phyloP scores from a whole-genome alignment of 2,797 vertebrate species.

The Anolis apletophallus region DNA sequence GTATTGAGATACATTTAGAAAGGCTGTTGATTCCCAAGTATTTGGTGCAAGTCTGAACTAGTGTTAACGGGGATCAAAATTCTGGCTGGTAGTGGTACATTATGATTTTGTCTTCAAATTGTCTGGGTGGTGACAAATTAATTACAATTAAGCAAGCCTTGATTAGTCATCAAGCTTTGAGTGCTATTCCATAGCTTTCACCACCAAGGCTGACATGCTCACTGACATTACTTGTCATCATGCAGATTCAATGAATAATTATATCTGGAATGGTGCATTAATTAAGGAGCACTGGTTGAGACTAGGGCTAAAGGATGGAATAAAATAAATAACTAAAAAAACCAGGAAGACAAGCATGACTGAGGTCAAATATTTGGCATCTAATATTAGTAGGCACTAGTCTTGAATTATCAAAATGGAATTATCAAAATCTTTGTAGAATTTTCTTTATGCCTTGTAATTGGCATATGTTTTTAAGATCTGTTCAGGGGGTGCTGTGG shows the following conservation, averaged over 20 bases:
- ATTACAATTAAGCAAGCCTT: slow-evolving; percentile 64
- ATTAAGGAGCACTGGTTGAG: slow-evolving; percentile 23
- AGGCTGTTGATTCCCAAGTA: slow-evolving; percentile 2
- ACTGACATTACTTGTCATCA: slow-evolving; percentile 46
- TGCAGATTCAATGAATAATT: slow-evolving; percentile 55
- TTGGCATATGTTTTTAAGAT: neutral
- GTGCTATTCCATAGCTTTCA: slow-evolving; percentile 52
- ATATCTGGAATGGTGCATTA: slow-evolving; percentile 41
- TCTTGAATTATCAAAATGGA: slow-evolving; percentile 40
- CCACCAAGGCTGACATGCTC: slow-evolving; percentile 39
- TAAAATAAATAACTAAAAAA: slow-evolving; percentile 27
- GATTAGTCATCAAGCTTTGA: slow-evolving; percentile 64
- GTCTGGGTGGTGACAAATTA: slow-evolving; percentile 68
- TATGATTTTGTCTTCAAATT: slow-evolving; percentile 57
- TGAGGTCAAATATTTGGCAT: slow-evolving; percentile 50
- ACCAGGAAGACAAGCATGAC: slow-evolving; percentile 37
- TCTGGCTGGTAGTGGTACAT: slow-evolving; percentile 32
- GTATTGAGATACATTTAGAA: slow-evolving; percentile 22
- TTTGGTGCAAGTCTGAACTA: slow-evolving; percentile 25
- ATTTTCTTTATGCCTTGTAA: neutral
- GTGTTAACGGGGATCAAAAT: slow-evolving; percentile 13
- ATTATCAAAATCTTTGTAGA: slow-evolving; percentile 22
- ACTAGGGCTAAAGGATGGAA: slow-evolving; percentile 40
- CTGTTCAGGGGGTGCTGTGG: no score
- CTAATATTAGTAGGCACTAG: slow-evolving; percentile 35